Percentiles rank a stretch among this genome's conserved stretches.
Evolutionary conservation across 2,888 invertebrate genomes (phyloP).

Genomic region (Hirudinaria manillensis): DNA sequence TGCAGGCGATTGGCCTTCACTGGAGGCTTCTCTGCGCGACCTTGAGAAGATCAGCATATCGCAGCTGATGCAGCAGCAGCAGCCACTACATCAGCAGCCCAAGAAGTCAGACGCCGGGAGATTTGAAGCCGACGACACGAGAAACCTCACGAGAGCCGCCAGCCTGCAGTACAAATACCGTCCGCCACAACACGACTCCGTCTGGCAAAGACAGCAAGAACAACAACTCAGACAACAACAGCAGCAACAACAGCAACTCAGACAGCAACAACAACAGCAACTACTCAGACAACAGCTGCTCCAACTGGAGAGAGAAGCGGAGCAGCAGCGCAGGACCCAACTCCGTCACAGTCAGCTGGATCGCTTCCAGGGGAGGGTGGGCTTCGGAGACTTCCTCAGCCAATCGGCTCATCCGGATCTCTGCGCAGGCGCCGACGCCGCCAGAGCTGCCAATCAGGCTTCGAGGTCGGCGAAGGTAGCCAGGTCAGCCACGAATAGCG

Average conservation of each 20-base stretch:
- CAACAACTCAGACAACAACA: slow-evolving; percentile 1
- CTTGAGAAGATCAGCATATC: not conserved
- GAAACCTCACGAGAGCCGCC: no score
- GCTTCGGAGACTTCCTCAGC: not conserved
- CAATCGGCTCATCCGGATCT: slow-evolving; percentile 8
- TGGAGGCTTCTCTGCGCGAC: slow-evolving; percentile 17
- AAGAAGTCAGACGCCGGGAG: not conserved
- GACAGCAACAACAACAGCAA: slow-evolving; percentile 10
- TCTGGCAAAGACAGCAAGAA: slow-evolving; percentile 5
- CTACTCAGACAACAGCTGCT: not conserved
- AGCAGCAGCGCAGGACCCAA: not conserved
- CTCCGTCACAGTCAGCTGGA: no score
- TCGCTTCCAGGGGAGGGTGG: no score
- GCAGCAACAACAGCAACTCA: not conserved
- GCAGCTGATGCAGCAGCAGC: not conserved
- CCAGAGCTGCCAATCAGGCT: not conserved
- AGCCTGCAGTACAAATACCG: not conserved
- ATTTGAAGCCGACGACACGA: no score
- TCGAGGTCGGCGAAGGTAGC: not conserved
- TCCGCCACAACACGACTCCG: not conserved
- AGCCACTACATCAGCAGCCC: slow-evolving; percentile 4
- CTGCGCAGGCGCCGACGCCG: not conserved
- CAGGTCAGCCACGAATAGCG: not conserved
- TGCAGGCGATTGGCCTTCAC: slow-evolving; percentile 5
- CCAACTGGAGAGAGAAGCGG: slow-evolving; percentile 8